These are phyloP conservation scores for Melanargia galathea DNA, from an alignment of 2,888 invertebrate genomes.

Conservation along the genomic window DNA sequence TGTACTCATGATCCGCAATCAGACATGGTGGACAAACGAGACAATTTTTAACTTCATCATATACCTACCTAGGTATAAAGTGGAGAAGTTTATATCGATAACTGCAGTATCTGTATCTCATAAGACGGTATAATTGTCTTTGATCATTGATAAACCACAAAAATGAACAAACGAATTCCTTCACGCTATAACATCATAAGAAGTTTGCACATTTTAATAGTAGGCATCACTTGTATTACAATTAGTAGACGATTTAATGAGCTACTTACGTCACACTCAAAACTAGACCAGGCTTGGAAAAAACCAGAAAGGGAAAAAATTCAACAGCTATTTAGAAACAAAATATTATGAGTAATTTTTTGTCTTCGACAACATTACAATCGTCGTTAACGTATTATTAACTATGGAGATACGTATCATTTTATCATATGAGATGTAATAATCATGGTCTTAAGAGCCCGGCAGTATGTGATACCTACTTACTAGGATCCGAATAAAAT, in stretches of 20 bases:
- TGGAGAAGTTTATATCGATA: background rate
- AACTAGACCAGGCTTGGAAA: too few relatives aligned
- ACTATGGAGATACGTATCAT: too few relatives aligned
- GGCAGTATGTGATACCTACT: background rate
- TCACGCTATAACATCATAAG: background rate
- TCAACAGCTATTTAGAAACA: too few relatives aligned
- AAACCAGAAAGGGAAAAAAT: too few relatives aligned
- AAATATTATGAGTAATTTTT: too few relatives aligned
- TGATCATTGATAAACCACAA: slow-evolving; percentile 6
- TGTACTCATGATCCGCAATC: too few relatives aligned
- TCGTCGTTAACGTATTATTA: too few relatives aligned
- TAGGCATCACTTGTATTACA: background rate
- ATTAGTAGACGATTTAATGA: background rate
- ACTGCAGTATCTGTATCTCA: background rate
- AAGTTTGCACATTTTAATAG: background rate
- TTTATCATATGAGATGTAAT: background rate
- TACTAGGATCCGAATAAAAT: background rate
- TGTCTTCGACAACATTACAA: too few relatives aligned
- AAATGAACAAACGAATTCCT: background rate
- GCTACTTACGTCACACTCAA: background rate
- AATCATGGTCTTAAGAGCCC: background rate
- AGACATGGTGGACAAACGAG: too few relatives aligned
- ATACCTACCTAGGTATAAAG: too few relatives aligned
- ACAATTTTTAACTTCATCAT: too few relatives aligned
- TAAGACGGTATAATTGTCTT: too few relatives aligned